Conservation (phyloP, 1,140 invertebrate species). For the Watersipora subatra region DNA sequence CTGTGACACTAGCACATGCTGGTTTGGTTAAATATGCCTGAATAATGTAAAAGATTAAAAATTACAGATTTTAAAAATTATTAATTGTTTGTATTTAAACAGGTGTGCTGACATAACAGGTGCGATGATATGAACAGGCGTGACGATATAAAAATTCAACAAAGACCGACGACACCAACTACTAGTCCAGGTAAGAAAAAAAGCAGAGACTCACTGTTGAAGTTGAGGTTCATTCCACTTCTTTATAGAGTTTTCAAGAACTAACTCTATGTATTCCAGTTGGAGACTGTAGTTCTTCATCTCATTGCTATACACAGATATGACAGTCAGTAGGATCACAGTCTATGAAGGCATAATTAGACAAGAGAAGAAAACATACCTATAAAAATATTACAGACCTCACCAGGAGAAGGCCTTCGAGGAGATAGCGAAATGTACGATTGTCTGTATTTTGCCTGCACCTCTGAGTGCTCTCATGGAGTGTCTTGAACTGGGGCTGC, state of each 20-base stretch:
- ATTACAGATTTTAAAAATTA: too few relatives aligned
- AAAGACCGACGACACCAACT: too few relatives aligned
- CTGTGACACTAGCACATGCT: too few relatives aligned
- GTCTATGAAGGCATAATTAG: constrained; percentile 74
- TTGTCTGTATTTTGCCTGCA: constrained; percentile 32
- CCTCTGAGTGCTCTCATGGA: constrained; percentile 18
- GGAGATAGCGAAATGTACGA: constrained; percentile 20
- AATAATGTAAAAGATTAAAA: too few relatives aligned
- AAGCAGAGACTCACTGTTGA: constrained; percentile 23
- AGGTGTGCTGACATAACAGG: too few relatives aligned
- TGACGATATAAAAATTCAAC: too few relatives aligned
- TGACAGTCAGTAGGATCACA: constrained; percentile 56
- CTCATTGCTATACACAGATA: constrained; percentile 66
- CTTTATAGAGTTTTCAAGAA: constrained; percentile 48
- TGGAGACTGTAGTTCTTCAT: constrained; percentile 75
- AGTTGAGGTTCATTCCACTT: constrained; percentile 32
- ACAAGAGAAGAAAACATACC: too few relatives aligned
- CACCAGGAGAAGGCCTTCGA: constrained; percentile 10
- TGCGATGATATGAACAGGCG: too few relatives aligned
- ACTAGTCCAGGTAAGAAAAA: too few relatives aligned
- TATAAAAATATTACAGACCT: too few relatives aligned
- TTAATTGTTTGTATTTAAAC: too few relatives aligned
- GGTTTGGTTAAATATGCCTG: too few relatives aligned
- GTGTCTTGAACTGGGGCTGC: not conserved
- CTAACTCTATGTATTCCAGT: constrained; percentile 63